A percentile compares a stretch with the other conserved stretches of the same genome.
Conservation (phyloP, 2,113 vertebrate species). For the Seriola rivoliana region DNA sequence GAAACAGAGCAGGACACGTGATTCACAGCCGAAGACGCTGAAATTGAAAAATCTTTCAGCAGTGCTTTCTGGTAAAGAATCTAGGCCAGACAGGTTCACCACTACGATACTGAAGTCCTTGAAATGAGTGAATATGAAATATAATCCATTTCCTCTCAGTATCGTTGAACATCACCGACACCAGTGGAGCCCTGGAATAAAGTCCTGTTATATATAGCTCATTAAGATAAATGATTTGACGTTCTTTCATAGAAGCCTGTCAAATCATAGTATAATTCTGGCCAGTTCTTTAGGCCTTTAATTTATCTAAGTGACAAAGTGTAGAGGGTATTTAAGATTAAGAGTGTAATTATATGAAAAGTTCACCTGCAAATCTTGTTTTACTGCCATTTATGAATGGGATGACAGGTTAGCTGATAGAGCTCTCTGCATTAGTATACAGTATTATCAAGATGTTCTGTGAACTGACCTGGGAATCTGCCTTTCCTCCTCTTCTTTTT, state of each 20-base stretch:
- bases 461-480: slow-evolving; percentile 72
- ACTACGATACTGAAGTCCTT: slow-evolving; percentile 40
- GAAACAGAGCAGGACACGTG: slow-evolving; percentile 78
- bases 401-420: slow-evolving; percentile 68
- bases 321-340: slow-evolving; percentile 62
- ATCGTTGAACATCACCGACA: slow-evolving; percentile 46
- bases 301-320: slow-evolving; percentile 67
- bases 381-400: slow-evolving; percentile 75
- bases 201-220: slow-evolving; percentile 59
- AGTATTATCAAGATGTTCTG: slow-evolving; percentile 67
- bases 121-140: slow-evolving; percentile 44
- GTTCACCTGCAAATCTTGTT: slow-evolving; percentile 79
- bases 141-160: slow-evolving; percentile 57
- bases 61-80: slow-evolving; percentile 33
- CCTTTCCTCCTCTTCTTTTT: slow-evolving; percentile 82
- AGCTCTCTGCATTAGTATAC: slow-evolving; percentile 54
- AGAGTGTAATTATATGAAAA: slow-evolving; percentile 66
- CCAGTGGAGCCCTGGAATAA: slow-evolving; percentile 52
- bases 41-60: slow-evolving; percentile 43
- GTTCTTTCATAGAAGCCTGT: slow-evolving; percentile 60
- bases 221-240: slow-evolving; percentile 71
- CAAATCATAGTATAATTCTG: slow-evolving; percentile 63
- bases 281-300: slow-evolving; percentile 70
- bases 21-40: slow-evolving; percentile 72
- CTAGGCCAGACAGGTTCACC: slow-evolving; percentile 37